phyloP scores from a whole-genome alignment of 2,113 vertebrate genomes.

The Tragelaphus buxtoni region DNA sequence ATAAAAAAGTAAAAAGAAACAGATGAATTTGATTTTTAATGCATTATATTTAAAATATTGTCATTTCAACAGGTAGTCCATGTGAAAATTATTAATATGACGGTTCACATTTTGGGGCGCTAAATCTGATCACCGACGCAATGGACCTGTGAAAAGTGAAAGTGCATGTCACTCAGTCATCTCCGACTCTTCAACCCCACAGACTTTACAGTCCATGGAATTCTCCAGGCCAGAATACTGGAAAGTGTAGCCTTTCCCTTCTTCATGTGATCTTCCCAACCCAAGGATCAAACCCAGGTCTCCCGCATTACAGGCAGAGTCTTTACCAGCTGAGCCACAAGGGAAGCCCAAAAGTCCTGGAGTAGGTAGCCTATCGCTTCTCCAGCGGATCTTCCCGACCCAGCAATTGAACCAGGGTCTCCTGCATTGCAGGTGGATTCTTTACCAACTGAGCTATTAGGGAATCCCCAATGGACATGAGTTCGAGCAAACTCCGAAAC shows the following conservation, averaged over 20 bases:
- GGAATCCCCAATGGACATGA: neutral
- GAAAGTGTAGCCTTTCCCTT: neutral
- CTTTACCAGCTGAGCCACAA: neutral
- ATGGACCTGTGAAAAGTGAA: neutral
- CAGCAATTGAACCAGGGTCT: neutral
- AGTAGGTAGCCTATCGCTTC: neutral
- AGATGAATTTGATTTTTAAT: neutral
- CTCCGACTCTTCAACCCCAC: neutral
- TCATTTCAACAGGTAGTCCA: neutral
- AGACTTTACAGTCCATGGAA: neutral
- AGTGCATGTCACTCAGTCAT: neutral
- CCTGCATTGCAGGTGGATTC: neutral
- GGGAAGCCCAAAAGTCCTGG: neutral
- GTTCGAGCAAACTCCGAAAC: neutral
- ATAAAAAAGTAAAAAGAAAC: neutral
- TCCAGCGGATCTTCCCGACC: neutral
- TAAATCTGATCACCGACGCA: neutral
- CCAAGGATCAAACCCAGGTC: neutral
- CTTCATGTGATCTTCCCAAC: neutral
- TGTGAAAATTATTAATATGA: neutral
- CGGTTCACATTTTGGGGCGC: accelerated
- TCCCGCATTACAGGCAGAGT: neutral
- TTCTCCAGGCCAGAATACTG: neutral
- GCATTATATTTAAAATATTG: neutral
- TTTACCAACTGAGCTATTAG: neutral